Percentiles rank a stretch among this genome's conserved stretches.
phyloP scores from a whole-genome alignment of 2,113 vertebrate species.

The Leucosticte australis region DNA sequence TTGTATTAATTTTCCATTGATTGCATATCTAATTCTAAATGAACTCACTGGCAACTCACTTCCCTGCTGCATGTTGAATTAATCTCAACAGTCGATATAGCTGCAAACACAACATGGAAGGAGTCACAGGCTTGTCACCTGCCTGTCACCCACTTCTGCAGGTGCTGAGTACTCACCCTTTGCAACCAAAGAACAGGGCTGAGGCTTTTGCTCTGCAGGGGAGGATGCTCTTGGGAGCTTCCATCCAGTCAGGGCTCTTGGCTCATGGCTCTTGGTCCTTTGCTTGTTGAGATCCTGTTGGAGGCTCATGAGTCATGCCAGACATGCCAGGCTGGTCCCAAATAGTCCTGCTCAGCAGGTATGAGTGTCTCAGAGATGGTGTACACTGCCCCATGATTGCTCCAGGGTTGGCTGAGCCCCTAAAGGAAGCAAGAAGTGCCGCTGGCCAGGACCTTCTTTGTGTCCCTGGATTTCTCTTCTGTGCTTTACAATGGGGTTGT shows the following conservation, averaged over 20 bases:
- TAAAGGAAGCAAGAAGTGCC: not conserved
- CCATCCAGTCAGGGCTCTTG: not conserved
- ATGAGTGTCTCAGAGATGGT: not conserved
- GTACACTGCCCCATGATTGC: not conserved
- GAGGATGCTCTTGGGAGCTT: not conserved
- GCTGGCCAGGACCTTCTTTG: not conserved
- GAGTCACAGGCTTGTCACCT: not conserved
- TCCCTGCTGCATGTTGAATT: not conserved
- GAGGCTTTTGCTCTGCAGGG: not conserved
- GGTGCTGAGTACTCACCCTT: not conserved
- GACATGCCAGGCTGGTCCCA: not conserved
- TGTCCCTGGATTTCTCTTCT: not conserved
- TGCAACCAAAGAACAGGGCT: not conserved
- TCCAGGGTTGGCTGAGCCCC: rapidly evolving
- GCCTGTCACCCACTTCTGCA: not conserved
- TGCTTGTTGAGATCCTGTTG: not conserved
- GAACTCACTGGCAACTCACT: not conserved
- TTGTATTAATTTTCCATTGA: conserved; percentile 30
- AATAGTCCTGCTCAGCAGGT: rapidly evolving
- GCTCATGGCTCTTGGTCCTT: not conserved
- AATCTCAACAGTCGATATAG: not conserved
- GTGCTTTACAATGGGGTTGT: not conserved
- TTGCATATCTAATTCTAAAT: not conserved
- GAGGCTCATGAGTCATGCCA: not conserved
- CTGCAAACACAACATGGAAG: not conserved